phyloP scores from a whole-genome alignment of 2,797 vertebrate species.

The Myripristis murdjan region DNA sequence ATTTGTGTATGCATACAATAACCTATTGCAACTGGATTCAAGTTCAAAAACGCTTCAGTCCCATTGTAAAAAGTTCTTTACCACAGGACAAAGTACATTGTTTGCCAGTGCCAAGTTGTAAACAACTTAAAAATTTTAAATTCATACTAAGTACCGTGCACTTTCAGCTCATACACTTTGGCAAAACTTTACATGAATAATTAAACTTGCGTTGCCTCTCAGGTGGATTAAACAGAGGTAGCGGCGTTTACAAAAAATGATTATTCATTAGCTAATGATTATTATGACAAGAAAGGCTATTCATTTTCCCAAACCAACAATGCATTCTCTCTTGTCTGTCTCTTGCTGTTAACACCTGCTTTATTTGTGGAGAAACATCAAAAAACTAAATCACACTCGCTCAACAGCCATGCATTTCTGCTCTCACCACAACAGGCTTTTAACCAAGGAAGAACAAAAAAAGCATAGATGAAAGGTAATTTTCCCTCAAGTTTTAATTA shows the following conservation, averaged over 20 bases:
- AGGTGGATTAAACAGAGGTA: conserved; percentile 46
- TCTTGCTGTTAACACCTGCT: conserved; percentile 76
- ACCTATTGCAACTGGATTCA: too few species aligned
- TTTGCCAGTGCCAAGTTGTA: background rate
- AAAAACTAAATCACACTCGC: conserved; percentile 57
- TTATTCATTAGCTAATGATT: conserved; percentile 73
- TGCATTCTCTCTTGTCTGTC: conserved; percentile 43
- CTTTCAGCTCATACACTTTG: background rate
- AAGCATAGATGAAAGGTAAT: conserved; percentile 66
- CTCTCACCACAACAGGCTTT: conserved; percentile 53
- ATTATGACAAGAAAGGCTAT: conserved; percentile 65
- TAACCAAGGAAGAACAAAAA: conserved; percentile 59
- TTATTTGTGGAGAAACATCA: conserved; percentile 69
- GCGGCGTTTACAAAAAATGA: conserved; percentile 55
- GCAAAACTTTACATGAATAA: conserved; percentile 42
- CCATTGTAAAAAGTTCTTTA: too few species aligned
- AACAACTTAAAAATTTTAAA: conserved; percentile 1
- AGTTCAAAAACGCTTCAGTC: too few species aligned
- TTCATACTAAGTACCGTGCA: background rate
- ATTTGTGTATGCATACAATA: too few species aligned
- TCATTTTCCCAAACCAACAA: conserved; percentile 47
- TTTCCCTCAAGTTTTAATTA: conserved; percentile 71
- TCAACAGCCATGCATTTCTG: conserved; percentile 49
- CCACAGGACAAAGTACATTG: too few species aligned
- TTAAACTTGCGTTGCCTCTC: conserved; percentile 38